Conservation (phyloP, 2,888 invertebrate species). For the Lycophotia porphyrea region DNA sequence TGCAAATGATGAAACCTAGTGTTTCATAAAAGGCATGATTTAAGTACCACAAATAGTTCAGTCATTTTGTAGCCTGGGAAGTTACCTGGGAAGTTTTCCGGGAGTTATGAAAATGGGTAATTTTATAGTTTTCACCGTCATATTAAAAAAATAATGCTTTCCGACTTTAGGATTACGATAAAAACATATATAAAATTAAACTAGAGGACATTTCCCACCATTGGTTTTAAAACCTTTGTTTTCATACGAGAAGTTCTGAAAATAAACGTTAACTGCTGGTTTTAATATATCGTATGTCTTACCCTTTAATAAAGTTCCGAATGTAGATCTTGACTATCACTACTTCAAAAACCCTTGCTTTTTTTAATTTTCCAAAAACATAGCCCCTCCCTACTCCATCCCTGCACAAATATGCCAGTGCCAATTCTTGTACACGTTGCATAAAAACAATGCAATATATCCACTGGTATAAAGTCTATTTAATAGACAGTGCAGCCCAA, state of each 20-base stretch:
- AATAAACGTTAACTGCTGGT: background rate
- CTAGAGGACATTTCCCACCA: background rate
- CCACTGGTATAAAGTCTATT: constrained; percentile 38
- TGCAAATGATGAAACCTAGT: background rate
- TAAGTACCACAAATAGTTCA: background rate
- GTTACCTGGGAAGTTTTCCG: background rate
- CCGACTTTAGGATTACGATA: no score
- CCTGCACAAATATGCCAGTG: constrained; percentile 33
- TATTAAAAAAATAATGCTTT: no score
- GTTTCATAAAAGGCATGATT: background rate
- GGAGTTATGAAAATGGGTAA: background rate
- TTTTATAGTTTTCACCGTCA: background rate
- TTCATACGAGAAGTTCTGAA: background rate
- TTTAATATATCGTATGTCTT: background rate
- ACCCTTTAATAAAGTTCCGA: background rate
- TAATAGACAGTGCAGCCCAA: constrained; percentile 62
- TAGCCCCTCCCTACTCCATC: constrained; percentile 2
- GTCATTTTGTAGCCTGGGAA: background rate
- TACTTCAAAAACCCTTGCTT: background rate
- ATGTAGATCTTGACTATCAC: background rate
- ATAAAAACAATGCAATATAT: constrained; percentile 74
- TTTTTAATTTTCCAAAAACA: background rate
- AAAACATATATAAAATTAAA: no score
- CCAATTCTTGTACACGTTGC: constrained; percentile 34
- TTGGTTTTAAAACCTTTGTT: background rate